Base-by-base conservation (phyloP, 2,888 invertebrate species). In the Oxycera nigricornis region DNA sequence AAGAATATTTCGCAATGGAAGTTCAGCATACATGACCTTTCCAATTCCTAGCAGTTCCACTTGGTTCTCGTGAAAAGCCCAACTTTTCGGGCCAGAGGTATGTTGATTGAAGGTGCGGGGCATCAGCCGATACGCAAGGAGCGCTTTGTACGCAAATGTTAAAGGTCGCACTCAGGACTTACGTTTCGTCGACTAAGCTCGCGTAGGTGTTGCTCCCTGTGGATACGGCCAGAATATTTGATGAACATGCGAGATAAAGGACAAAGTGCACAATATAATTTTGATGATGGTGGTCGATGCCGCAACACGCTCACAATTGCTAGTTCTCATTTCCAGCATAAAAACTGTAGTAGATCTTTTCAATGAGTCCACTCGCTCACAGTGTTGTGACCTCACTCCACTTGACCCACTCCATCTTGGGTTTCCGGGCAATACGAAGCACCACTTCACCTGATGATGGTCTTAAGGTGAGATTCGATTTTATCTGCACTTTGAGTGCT, bases 101-200 rank as follows among this genome's bases (percentile, higher is more conserved):
- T 11, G n/a, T n/a, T 11, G 28, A 6, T 3, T 26, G 20, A 30
- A 11, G 24, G 17, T 55, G 55, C 22, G 55, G 24, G 22, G 24
- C 22, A 14, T 9, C n/a, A 35, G 41, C 4, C 41, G 39, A 39
- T 65, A 24, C 14, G 11, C 39, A 65, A 65, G 41, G 39, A 65
- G 14, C 65, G 24, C 30, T 70, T 55, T 52, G 30, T 70, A 70
- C 6, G 26, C 20, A 70, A 70, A 70, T 52, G 70, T 70, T 52
- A 70, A 55, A 70, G 67, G 70, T 70, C 31, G 55, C 11, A 55
- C 35, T 22, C 30, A 39, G 31, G n/a, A 20, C 41, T 24, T 35
- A 52, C 31, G 52, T 31, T 31, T n/a, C n/a, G n/a, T n/a, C n/a
- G n/a, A n/a, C n/a, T 3, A 46, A 24, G 20, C 17, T 11, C 55